Percentiles rank a stretch among this genome's conserved stretches.
Evolutionary conservation across 2,888 invertebrate species (phyloP).

Genomic region (Drosophila prolongata): DNA sequence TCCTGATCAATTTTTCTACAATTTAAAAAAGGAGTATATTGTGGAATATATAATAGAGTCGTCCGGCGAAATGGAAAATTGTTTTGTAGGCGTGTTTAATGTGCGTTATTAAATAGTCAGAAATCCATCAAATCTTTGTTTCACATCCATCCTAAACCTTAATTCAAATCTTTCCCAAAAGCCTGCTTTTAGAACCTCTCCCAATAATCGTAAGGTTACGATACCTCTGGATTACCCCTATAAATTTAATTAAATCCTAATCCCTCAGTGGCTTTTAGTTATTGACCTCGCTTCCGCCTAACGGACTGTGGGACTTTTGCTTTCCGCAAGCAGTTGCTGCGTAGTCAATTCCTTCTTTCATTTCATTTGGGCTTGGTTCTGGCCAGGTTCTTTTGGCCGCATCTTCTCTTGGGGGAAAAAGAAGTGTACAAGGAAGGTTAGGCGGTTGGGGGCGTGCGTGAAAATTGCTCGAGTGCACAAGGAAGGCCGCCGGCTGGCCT

Average conservation of each 20-base stretch:
- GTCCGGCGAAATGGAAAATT: too few species aligned
- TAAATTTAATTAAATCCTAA: conserved; percentile 22
- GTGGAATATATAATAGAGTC: too few species aligned
- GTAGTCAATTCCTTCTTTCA: conserved; percentile 55
- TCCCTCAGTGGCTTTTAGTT: conserved; percentile 4
- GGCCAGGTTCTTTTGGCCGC: background rate
- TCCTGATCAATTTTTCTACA: too few species aligned
- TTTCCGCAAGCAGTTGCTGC: conserved; percentile 52
- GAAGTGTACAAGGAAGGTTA: background rate
- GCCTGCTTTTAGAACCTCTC: too few species aligned
- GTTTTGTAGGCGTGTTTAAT: too few species aligned
- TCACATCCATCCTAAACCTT: background rate
- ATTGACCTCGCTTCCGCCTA: conserved; percentile 30
- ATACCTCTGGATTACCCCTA: conserved; percentile 2
- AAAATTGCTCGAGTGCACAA: conserved; percentile 73
- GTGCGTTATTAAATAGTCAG: too few species aligned
- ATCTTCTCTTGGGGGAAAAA: background rate
- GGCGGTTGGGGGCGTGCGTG: conserved; percentile 78
- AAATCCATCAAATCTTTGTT: background rate
- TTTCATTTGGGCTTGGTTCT: background rate
- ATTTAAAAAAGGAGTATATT: too few species aligned
- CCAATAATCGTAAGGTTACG: background rate
- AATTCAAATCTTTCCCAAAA: background rate
- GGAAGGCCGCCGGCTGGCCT: conserved; percentile 68
- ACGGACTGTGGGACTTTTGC: conserved; percentile 50